These are phyloP conservation scores for Archivesica marissinica DNA, from an alignment of 1,140 invertebrate species.

Conservation along the genomic window DNA sequence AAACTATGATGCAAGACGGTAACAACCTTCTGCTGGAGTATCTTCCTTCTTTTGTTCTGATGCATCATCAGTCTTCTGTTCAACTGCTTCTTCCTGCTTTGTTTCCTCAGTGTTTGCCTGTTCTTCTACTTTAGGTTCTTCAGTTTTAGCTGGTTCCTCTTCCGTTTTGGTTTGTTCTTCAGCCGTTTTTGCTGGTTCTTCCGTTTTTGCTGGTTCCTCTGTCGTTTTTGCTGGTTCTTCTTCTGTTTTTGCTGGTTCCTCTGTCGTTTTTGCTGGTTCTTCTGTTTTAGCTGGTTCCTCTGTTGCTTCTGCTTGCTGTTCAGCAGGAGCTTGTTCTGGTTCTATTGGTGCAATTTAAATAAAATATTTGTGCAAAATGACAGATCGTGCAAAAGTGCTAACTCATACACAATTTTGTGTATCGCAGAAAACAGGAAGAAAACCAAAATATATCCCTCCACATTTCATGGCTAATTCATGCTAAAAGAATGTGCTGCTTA, in stretches of 20 bases:
- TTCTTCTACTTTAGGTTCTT: too few species aligned
- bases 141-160: conserved; percentile 41
- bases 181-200: conserved; percentile 3
- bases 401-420: neutral
- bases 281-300: conserved; percentile 1
- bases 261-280: neutral
- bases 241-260: conserved; percentile 37
- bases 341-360: neutral
- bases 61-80: conserved; percentile 31
- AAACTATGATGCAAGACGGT: too few species aligned
- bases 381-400: neutral
- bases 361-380: neutral
- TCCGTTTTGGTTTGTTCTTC: conserved; percentile 30
- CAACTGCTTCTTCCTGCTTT: neutral
- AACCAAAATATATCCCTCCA: neutral
- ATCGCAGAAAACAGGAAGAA: neutral
- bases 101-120: conserved; percentile 13
- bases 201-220: conserved; percentile 16
- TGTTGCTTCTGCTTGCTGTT: neutral
- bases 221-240: conserved; percentile 33
- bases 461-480: neutral
- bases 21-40: conserved; percentile 41
- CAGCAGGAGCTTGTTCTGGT: neutral
- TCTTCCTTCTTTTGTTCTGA: conserved; percentile 40
- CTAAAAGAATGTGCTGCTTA: neutral